These are phyloP conservation scores for Mimachlamys varia DNA, from an alignment of 2,888 invertebrate genomes.

Conservation along the genomic window DNA sequence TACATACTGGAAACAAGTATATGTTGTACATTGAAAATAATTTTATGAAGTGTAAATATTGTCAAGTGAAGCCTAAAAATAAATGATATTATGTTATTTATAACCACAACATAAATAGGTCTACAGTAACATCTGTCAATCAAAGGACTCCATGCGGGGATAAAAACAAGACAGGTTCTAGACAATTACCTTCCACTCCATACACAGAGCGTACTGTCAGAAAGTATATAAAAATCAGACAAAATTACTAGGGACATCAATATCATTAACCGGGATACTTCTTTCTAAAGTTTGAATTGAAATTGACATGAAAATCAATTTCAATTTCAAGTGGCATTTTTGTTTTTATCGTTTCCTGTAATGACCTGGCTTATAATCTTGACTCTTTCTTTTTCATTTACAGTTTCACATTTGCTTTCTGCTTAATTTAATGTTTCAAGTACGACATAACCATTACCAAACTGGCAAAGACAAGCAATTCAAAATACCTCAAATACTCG, in stretches of 20 bases:
- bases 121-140: background rate
- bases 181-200: slow-evolving; percentile 18
- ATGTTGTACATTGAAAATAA: no score
- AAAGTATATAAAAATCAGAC: background rate
- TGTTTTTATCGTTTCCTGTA: background rate
- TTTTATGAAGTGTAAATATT: no score
- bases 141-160: background rate
- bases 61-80: background rate
- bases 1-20: no score
- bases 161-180: background rate
- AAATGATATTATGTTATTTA: background rate
- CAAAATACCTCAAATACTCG: no score
- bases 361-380: no score
- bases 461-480: no score
- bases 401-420: no score
- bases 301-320: background rate
- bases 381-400: no score
- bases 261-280: background rate
- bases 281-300: background rate
- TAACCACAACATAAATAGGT: background rate
- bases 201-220: slow-evolving; percentile 2
- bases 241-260: background rate
- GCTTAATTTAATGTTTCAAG: no score
- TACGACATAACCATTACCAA: no score
- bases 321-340: background rate